Base-by-base conservation (phyloP, 2,113 vertebrate genomes). In the Hyperoodon ampullatus region DNA sequence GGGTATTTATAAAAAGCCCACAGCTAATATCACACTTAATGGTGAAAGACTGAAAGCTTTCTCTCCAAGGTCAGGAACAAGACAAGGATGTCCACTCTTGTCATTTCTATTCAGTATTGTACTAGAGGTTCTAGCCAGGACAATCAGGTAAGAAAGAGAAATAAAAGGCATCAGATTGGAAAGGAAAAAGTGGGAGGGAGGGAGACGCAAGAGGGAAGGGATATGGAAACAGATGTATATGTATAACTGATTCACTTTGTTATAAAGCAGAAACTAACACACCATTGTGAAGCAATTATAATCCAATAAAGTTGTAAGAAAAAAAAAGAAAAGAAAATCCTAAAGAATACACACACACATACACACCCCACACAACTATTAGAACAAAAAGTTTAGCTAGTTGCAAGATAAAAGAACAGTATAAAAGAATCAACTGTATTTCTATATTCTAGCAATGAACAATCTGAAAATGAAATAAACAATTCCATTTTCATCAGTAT, bases 401-500 rank as follows among this genome's bases (percentile, higher is more conserved):
- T 33, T 82, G 28, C 8, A 77, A 74, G 50, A 95, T 85, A 70
- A n/a, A 47, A 77, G 60, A 26, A 61, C 23, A 72, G 60, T 9
- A 82, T 44, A 28, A 4, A 95, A 93, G n/a, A 87, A 80, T 78
- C 35, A 89, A 53, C n/a, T 85, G 23, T 70, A 77, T 72, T 71
- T 89, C 82, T 82, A 71, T 18, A 80, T 3, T 65, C 33, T 65
- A 50, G 39, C 28, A 85, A 93, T 24, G 23, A 94, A 72, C 16
- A 77, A 92, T 84, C 44, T 93, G 58, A 92, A 97, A 95, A 82
- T 63, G 26, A 93, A 95, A 93, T 71, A 53, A 78, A 88, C 3
- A 93, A 89, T 75, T 88, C 12, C n/a, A 93, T 18, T 89, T 92
- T 50, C 21, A 80, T 44, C 28, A 72, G 71, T n/a, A 93, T 8